Evolutionary conservation across 2,888 invertebrate genomes (phyloP).

Genomic region (Lumbricus terrestris): DNA sequence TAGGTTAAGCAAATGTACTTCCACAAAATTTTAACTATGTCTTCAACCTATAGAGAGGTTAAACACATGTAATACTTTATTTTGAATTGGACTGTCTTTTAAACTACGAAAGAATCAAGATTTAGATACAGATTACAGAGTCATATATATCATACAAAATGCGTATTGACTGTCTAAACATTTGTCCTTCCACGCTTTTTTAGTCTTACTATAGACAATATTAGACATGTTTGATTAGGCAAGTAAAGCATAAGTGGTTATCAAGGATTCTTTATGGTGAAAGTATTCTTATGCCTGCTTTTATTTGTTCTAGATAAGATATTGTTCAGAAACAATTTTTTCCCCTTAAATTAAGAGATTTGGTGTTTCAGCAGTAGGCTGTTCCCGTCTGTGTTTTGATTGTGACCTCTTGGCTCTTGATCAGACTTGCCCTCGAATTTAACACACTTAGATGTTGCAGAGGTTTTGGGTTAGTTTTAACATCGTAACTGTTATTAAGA

Average conservation of each 20-base stretch:
- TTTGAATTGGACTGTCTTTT: no score
- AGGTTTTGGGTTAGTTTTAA: background rate
- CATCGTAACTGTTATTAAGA: no score
- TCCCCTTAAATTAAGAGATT: background rate
- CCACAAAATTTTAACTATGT: no score
- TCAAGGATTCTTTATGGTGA: background rate
- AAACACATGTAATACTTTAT: no score
- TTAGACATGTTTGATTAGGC: background rate
- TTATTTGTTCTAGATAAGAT: background rate
- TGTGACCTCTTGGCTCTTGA: background rate
- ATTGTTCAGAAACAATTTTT: background rate
- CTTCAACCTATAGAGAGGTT: no score
- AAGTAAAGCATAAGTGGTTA: background rate
- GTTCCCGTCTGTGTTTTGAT: background rate
- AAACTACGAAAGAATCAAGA: no score
- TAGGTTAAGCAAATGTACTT: no score
- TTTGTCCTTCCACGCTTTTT: background rate
- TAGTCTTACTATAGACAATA: background rate
- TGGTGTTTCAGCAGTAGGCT: background rate
- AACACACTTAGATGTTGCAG: no score
- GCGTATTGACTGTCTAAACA: background rate
- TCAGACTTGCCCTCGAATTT: background rate
- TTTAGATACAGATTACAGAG: no score
- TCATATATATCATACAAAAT: no score
- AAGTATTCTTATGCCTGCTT: no score